Conservation (phyloP, 1,140 invertebrate species). For the Charaxes varanes region DNA sequence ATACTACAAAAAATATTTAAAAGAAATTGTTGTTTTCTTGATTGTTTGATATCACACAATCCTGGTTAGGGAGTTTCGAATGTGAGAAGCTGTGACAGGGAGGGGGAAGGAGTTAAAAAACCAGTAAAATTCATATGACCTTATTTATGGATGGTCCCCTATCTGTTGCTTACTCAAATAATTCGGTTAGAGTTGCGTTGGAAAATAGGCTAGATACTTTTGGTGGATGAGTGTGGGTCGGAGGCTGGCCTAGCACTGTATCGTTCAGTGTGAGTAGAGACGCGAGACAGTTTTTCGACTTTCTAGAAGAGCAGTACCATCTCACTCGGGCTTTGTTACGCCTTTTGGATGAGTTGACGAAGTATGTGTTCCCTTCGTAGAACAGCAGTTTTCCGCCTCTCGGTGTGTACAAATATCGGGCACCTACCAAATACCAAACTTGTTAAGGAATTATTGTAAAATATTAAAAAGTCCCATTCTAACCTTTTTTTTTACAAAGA, state of each 20-base stretch:
- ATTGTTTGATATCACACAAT: too few relatives aligned
- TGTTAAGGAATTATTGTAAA: constrained; percentile 20
- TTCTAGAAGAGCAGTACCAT: constrained; percentile 57
- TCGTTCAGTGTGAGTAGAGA: constrained; percentile 45
- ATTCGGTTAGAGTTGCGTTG: constrained; percentile 9
- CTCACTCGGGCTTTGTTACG: constrained; percentile 33
- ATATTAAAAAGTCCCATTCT: too few relatives aligned
- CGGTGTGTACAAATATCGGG: constrained; percentile 39
- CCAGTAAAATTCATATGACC: too few relatives aligned
- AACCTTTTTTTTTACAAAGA: too few relatives aligned
- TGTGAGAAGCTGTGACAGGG: too few relatives aligned
- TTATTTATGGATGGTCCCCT: too few relatives aligned
- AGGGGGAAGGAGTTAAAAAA: too few relatives aligned
- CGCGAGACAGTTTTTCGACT: constrained; percentile 42
- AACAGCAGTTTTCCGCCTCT: constrained; percentile 42
- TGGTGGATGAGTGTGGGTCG: constrained; percentile 49
- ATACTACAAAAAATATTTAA: too few relatives aligned
- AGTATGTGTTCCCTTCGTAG: constrained; percentile 51
- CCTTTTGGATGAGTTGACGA: constrained; percentile 44
- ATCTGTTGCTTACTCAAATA: background rate
- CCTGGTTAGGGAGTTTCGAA: too few relatives aligned
- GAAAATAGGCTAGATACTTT: constrained; percentile 36
- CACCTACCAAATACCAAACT: constrained; percentile 27
- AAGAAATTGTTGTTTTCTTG: too few relatives aligned
- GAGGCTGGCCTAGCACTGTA: constrained; percentile 36